These are phyloP conservation scores for Pipistrellus pygmaeus DNA, from an alignment of 2,797 vertebrate species.

Conservation along the genomic window DNA sequence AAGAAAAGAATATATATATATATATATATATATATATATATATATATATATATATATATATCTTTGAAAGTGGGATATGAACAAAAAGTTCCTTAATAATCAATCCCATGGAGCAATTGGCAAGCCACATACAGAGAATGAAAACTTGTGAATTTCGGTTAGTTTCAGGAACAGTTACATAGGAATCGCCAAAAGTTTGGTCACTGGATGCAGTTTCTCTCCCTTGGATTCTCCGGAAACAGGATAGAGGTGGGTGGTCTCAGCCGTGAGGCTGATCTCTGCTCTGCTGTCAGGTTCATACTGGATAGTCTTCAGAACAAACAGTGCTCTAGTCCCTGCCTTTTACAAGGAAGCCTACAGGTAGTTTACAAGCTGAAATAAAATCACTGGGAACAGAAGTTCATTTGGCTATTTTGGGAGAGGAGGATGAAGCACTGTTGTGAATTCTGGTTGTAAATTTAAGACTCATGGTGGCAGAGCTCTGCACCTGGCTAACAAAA, in stretches of 20 bases:
- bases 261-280: neutral
- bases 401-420: neutral
- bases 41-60: too few relatives aligned
- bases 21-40: too few relatives aligned
- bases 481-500: neutral
- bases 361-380: neutral
- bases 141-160: neutral
- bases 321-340: neutral
- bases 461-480: neutral
- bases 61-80: neutral
- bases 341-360: neutral
- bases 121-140: neutral
- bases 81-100: neutral
- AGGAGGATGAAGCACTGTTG: neutral
- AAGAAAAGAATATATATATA: neutral
- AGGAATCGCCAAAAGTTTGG: neutral
- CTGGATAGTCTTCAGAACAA: neutral
- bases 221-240: neutral
- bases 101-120: neutral
- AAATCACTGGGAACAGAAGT: neutral
- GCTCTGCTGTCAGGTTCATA: neutral
- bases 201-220: neutral
- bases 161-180: neutral
- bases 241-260: neutral
- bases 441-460: neutral